phyloP scores from a whole-genome alignment of 2,797 vertebrate genomes.

The Varecia variegata region DNA sequence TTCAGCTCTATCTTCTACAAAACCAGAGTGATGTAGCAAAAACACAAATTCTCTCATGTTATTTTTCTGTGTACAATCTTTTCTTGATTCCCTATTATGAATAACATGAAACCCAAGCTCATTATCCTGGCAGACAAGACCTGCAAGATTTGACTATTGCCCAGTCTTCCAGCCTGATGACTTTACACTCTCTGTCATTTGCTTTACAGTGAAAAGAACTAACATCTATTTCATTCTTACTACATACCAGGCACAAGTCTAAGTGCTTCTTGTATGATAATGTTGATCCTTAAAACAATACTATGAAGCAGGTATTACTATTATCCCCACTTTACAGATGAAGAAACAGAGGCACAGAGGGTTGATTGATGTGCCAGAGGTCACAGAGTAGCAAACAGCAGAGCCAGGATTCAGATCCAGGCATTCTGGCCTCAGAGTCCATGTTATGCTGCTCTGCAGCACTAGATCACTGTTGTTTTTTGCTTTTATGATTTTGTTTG shows the following conservation, averaged over 20 bases:
- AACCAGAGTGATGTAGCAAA: constrained; percentile 15
- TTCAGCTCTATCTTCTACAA: background rate
- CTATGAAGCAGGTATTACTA: background rate
- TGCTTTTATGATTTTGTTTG: background rate
- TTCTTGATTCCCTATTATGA: background rate
- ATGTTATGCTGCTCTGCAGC: background rate
- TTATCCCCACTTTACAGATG: background rate
- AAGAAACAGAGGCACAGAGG: background rate
- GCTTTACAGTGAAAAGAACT: background rate
- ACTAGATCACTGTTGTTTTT: background rate
- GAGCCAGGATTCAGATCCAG: background rate
- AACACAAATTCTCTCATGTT: background rate
- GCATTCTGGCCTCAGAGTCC: background rate
- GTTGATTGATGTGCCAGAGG: background rate
- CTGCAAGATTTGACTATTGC: background rate
- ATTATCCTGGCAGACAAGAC: background rate
- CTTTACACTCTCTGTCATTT: background rate
- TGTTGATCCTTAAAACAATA: background rate
- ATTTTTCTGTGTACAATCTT: constrained; percentile 1
- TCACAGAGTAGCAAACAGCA: background rate
- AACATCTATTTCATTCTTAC: background rate
- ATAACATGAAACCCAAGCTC: background rate
- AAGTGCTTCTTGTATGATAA: background rate
- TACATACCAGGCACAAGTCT: background rate
- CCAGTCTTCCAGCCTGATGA: background rate